Base-by-base conservation (phyloP, 2,113 vertebrate genomes). In the Neolamprologus modestus region DNA sequence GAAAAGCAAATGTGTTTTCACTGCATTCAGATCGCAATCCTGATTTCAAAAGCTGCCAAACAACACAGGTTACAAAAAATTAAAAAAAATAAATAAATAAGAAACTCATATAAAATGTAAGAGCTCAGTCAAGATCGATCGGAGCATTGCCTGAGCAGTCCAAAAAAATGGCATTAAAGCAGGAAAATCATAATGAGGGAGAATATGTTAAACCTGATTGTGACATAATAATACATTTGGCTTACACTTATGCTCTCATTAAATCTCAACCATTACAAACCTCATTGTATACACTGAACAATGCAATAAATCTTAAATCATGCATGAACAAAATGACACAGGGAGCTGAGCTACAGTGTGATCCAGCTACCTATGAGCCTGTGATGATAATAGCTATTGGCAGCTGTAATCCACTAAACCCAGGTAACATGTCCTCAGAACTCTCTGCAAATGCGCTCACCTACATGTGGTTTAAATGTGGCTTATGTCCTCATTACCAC, bases 381-480 rank as follows among this genome's bases (percentile, higher is more conserved):
- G 61, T 68, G 40, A 59, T 84, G 33, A 57, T 81, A 66, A 87
- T 79, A 57, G 17, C 80, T 6, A 17, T 21, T 19, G 9, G 37
- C 55, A 84, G 68, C 52, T 89, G 40, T 88, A 87, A 89, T 87
- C 82, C 86, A 85, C 2, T 87, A 87, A 84, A 45, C 21, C 80
- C 50, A 82, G 57, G 63, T 83, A 82, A 24, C 54, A 26, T 31
- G 26, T 35, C 17, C 79, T 66, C 47, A 71, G 71, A 80, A 81
- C 24, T 33, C 26, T 21, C 53, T 73, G 26, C 28, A 81, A 73
- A 57, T 17, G 11, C 5, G 3, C 61, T 61, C 3, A 21, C 33
- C 9, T 85, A 40, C 33, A 50, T 80, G 59, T 47, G 82, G 68
- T 28, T 73, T 81, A 86, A 89, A 86, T 50, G 52, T 61, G 76